phyloP scores from a whole-genome alignment of 2,888 invertebrate genomes.

The Spisula subtruncata region DNA sequence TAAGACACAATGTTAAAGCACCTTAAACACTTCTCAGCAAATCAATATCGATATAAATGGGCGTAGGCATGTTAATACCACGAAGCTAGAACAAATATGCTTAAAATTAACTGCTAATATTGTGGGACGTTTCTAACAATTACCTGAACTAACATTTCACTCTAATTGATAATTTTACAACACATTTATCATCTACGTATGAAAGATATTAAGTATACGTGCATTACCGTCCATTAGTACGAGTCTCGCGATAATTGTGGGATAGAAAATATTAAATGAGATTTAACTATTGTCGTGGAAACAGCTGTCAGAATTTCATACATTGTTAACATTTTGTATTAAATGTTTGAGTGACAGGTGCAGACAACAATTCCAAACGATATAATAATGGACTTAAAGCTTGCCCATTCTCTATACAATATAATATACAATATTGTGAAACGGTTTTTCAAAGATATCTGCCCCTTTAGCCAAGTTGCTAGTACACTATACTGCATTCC shows the following conservation, averaged over 20 bases:
- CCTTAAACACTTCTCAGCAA: no score
- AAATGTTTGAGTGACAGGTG: no score
- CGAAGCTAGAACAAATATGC: neutral
- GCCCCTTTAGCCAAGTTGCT: no score
- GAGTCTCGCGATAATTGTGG: neutral
- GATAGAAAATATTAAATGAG: neutral
- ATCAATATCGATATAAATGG: no score
- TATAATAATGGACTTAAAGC: no score
- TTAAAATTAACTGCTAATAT: conserved; percentile 9
- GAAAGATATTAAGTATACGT: neutral
- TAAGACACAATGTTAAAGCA: no score
- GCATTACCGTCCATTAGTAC: neutral
- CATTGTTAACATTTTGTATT: neutral
- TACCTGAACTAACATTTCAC: neutral
- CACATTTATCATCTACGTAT: neutral
- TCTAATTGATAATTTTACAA: neutral
- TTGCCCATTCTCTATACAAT: no score
- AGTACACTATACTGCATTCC: no score
- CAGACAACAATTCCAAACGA: no score
- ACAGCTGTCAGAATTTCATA: neutral
- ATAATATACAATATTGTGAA: no score
- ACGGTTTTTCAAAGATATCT: no score
- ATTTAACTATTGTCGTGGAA: neutral
- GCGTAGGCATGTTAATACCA: no score
- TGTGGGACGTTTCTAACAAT: neutral